Conservation (phyloP, 2,888 invertebrate species). For the Lasioglossum oenotherae region DNA sequence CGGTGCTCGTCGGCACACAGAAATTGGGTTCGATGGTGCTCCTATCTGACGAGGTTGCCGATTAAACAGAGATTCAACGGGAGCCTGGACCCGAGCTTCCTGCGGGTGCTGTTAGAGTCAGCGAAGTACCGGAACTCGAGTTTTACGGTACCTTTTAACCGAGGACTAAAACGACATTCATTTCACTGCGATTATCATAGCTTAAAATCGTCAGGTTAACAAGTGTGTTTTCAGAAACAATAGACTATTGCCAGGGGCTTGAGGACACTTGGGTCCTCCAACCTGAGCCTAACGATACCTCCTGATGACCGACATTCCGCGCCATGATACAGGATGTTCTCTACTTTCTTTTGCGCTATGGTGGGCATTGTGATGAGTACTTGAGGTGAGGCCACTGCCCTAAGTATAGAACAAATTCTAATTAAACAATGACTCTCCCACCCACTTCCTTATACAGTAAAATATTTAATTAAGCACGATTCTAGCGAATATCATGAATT, state of each 20-base stretch:
- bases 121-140: not conserved
- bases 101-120: not conserved
- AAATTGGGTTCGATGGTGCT: slow-evolving; percentile 37
- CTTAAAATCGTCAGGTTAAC: not conserved
- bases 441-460: not conserved
- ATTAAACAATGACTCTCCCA: not conserved
- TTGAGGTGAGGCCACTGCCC: not conserved
- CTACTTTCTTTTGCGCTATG: not conserved
- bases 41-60: slow-evolving; percentile 37
- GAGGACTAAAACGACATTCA: not conserved
- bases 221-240: not conserved
- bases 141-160: not conserved
- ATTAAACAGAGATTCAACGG: slow-evolving; percentile 42
- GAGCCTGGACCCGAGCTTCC: not conserved
- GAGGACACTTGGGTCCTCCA: not conserved
- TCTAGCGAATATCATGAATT: not conserved
- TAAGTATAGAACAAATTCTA: not conserved
- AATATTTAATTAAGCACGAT: not conserved
- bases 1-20: slow-evolving; percentile 33
- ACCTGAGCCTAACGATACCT: not conserved
- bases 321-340: not conserved
- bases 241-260: not conserved
- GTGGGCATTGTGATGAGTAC: not conserved
- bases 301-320: not conserved
- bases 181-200: not conserved